These are phyloP conservation scores for Orthosia cruda DNA, from an alignment of 2,888 invertebrate species.

Conservation along the genomic window DNA sequence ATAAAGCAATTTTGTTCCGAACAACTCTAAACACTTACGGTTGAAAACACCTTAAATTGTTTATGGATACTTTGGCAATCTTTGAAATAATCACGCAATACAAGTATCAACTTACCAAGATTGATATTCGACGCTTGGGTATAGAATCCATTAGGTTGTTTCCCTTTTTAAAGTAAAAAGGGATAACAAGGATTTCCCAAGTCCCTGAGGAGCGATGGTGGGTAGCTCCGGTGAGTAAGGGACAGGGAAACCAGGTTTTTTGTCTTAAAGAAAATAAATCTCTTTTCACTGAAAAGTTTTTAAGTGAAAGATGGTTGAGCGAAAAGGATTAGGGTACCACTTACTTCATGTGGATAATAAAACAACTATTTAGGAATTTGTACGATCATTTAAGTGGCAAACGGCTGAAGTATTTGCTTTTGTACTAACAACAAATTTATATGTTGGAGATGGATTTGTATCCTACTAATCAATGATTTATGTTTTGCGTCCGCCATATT, in stretches of 20 bases:
- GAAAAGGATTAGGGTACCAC: slow-evolving; percentile 14
- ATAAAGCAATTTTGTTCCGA: neutral
- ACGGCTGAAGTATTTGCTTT: too few relatives aligned
- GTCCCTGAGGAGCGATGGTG: slow-evolving; percentile 38
- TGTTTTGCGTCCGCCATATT: too few relatives aligned
- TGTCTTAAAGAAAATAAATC: slow-evolving; percentile 37
- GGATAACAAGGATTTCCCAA: slow-evolving; percentile 12
- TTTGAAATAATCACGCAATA: slow-evolving; percentile 34
- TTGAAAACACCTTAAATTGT: slow-evolving; percentile 18
- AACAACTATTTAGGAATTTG: too few relatives aligned
- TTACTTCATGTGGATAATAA: neutral
- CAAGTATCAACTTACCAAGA: slow-evolving; percentile 22
- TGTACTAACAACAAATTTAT: too few relatives aligned
- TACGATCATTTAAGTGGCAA: too few relatives aligned
- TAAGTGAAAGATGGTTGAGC: slow-evolving; percentile 8
- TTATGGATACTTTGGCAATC: slow-evolving; percentile 13
- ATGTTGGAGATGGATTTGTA: neutral
- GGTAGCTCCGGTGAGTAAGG: slow-evolving; percentile 4
- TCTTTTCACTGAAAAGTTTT: too few relatives aligned
- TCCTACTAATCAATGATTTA: too few relatives aligned
- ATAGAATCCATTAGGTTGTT: slow-evolving; percentile 50
- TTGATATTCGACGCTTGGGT: slow-evolving; percentile 43
- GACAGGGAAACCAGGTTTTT: slow-evolving; percentile 22
- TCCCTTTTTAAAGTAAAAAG: slow-evolving; percentile 25
- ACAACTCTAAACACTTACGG: slow-evolving; percentile 22